Evolutionary conservation across 2,888 invertebrate genomes (phyloP).

Genomic region (Drosophila trichaetosa): DNA sequence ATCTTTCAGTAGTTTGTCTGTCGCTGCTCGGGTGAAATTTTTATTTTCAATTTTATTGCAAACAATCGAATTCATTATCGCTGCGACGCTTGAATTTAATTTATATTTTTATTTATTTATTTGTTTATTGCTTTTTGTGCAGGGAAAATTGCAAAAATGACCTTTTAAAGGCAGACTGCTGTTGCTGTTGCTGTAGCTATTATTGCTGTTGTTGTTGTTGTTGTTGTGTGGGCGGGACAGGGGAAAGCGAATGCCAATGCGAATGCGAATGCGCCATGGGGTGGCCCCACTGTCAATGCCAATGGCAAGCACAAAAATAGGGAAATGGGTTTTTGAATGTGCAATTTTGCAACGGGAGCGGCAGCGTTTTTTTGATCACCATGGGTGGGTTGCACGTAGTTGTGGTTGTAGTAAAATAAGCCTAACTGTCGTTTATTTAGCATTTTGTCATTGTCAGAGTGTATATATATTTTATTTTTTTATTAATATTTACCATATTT

Average conservation of each 20-base stretch:
- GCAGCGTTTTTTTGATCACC: slow-evolving; percentile 12
- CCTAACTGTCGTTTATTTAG: slow-evolving; percentile 21
- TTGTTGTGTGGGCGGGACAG: slow-evolving; percentile 39
- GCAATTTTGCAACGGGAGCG: slow-evolving; percentile 42
- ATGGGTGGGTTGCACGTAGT: slow-evolving; percentile 49
- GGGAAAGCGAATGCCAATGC: slow-evolving; percentile 33
- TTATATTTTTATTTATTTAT: slow-evolving; percentile 34
- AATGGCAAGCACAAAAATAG: slow-evolving; percentile 32
- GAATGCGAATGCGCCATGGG: slow-evolving; percentile 38
- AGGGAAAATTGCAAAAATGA: slow-evolving; percentile 55
- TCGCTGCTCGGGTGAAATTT: slow-evolving; percentile 47
- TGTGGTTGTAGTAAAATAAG: slow-evolving; percentile 21
- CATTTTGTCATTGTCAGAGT: slow-evolving; percentile 18
- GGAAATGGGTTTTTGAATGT: slow-evolving; percentile 37
- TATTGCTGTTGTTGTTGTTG: not conserved
- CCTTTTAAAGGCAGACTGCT: slow-evolving; percentile 61
- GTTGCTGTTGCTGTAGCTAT: not conserved
- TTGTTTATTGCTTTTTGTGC: slow-evolving; percentile 1
- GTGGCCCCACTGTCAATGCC: slow-evolving; percentile 55
- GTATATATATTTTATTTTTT: not conserved
- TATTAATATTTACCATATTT: slow-evolving; percentile 29
- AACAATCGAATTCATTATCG: slow-evolving; percentile 50
- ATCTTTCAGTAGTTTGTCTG: slow-evolving; percentile 5
- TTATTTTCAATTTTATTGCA: slow-evolving; percentile 51
- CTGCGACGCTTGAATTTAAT: slow-evolving; percentile 37